phyloP scores from a whole-genome alignment of 2,797 vertebrate genomes.

The Prunella strophiata region DNA sequence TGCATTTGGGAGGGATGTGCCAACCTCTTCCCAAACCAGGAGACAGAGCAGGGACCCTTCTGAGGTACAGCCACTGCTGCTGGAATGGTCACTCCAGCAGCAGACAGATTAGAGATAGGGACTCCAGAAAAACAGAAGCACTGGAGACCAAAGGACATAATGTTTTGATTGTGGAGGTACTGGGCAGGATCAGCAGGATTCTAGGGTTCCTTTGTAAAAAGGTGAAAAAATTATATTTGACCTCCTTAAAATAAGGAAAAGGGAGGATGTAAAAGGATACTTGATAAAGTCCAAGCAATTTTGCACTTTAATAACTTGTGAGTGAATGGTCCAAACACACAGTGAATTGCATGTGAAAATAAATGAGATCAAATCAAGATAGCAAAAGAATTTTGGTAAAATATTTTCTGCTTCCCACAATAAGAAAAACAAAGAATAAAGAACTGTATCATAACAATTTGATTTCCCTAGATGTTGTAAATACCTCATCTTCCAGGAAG shows the following conservation, averaged over 20 bases:
- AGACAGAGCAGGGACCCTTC: not conserved
- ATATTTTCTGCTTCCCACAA: slow-evolving; percentile 43
- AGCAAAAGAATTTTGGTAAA: not conserved
- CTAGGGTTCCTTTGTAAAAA: not conserved
- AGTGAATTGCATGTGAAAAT: not conserved
- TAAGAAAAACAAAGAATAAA: not conserved
- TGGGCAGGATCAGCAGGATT: not conserved
- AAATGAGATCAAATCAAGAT: slow-evolving; percentile 12
- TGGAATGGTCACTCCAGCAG: not conserved
- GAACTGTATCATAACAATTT: not conserved
- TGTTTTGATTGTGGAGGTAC: not conserved
- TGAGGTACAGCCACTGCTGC: not conserved
- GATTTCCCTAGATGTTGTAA: not conserved
- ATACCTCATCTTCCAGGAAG: not conserved
- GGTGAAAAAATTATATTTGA: slow-evolving; percentile 13
- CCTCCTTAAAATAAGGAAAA: not conserved
- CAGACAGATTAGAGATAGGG: not conserved
- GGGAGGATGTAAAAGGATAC: not conserved
- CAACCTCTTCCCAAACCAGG: not conserved
- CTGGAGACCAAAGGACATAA: not conserved
- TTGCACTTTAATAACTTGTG: not conserved
- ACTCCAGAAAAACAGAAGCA: not conserved
- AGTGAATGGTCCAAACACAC: not conserved
- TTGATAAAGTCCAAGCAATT: not conserved
- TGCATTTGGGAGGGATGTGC: not conserved